Conservation (phyloP, 35 echinoderm and acorn worm species). For the Strongylocentrotus purpuratus region DNA sequence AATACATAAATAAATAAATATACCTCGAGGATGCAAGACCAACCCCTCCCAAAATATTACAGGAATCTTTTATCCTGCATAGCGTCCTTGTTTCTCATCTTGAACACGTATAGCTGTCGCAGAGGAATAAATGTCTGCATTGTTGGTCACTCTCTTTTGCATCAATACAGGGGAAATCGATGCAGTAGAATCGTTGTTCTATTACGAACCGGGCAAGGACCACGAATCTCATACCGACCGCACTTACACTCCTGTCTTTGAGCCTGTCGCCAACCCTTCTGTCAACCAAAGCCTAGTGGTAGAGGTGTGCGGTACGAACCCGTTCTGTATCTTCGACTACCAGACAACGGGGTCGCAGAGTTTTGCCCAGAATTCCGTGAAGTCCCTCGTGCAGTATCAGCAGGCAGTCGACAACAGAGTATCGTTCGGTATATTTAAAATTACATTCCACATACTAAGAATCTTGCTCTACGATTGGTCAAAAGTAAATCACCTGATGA, state of each 20-base stretch:
- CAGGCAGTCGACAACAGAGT: neutral
- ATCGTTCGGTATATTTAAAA: neutral
- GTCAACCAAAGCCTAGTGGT: neutral
- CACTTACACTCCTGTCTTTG: neutral
- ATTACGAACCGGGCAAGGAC: neutral
- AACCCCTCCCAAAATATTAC: no score
- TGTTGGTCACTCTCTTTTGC: no score
- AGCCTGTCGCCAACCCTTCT: neutral
- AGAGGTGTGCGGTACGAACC: neutral
- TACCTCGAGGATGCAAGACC: no score
- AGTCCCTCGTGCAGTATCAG: neutral
- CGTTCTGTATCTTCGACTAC: constrained; percentile 21
- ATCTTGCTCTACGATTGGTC: no score
- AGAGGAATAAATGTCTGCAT: no score
- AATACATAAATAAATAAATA: no score
- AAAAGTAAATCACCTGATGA: no score
- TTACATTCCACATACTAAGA: no score
- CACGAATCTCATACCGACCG: neutral
- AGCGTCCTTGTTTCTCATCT: no score
- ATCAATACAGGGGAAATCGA: neutral
- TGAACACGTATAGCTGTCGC: no score
- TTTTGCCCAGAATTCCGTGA: neutral
- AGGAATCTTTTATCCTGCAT: no score
- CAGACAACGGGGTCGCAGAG: constrained; percentile 13
- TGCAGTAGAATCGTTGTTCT: neutral